Percentiles rank a stretch among this genome's conserved stretches.
Evolutionary conservation across 2,797 vertebrate species (phyloP).

Genomic region (Mionectes olivaceus): DNA sequence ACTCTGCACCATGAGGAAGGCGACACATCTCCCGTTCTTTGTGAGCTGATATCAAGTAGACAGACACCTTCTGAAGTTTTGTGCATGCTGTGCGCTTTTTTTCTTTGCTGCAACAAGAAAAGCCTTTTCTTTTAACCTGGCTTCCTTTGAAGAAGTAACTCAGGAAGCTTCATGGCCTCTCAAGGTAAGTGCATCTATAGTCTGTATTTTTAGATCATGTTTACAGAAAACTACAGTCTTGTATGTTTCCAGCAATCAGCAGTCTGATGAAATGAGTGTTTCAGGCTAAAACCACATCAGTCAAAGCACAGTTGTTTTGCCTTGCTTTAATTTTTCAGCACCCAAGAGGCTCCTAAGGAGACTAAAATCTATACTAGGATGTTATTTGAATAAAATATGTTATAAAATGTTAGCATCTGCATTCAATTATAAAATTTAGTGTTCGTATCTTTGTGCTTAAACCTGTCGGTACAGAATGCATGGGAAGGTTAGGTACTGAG

Average conservation of each 20-base stretch:
- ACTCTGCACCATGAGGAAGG: constrained; percentile 40
- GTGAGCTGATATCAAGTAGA: constrained; percentile 56
- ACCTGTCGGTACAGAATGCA: neutral
- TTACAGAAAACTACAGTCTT: constrained; percentile 41
- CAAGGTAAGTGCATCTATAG: constrained; percentile 78
- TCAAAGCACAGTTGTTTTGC: constrained; percentile 19
- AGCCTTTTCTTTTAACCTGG: constrained; percentile 76
- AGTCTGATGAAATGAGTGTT: constrained; percentile 49
- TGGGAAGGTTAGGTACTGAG: neutral
- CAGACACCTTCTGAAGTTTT: constrained; percentile 72
- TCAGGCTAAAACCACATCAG: constrained; percentile 32
- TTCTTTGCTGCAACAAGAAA: constrained; percentile 68
- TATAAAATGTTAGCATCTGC: neutral
- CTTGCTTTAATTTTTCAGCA: constrained; percentile 38
- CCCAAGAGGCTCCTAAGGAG: constrained; percentile 22
- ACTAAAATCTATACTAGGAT: constrained; percentile 40
- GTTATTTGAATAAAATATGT: constrained; percentile 16
- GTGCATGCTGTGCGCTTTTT: constrained; percentile 68
- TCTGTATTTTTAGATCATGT: constrained; percentile 58
- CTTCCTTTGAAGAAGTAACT: constrained; percentile 79
- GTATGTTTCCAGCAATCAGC: constrained; percentile 38
- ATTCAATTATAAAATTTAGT: neutral
- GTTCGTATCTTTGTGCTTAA: neutral
- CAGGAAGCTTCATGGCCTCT: constrained; percentile 80
- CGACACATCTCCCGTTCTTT: constrained; percentile 39